Evolutionary conservation across 2,797 vertebrate species (phyloP).

Genomic region (Austrolebias charrua): DNA sequence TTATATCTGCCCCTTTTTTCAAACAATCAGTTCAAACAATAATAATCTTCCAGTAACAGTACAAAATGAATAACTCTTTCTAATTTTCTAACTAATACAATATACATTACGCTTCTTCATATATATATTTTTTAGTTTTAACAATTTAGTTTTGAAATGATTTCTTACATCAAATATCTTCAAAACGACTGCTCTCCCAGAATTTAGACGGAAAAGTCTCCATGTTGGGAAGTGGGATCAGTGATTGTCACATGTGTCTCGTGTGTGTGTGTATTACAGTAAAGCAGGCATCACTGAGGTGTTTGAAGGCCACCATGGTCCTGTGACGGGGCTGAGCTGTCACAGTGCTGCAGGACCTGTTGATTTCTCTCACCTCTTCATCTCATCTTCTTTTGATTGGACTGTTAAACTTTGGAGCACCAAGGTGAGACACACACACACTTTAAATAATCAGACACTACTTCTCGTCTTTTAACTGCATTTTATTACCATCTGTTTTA

Average conservation of each 20-base stretch:
- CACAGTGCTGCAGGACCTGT: constrained; percentile 93
- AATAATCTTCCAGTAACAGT: too few species aligned
- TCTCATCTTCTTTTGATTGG: constrained; percentile 99
- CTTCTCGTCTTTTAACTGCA: neutral
- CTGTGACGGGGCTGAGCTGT: constrained; percentile 96
- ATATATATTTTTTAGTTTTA: too few species aligned
- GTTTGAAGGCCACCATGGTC: constrained; percentile 98
- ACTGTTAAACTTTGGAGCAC: constrained; percentile 99
- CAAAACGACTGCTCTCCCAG: neutral
- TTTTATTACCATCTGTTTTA: neutral
- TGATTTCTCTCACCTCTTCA: constrained; percentile 98
- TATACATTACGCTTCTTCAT: too few species aligned
- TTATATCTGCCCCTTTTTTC: too few species aligned
- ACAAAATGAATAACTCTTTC: too few species aligned
- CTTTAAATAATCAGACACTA: too few species aligned
- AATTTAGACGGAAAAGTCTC: neutral
- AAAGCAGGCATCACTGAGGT: constrained; percentile 99
- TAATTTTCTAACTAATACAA: too few species aligned
- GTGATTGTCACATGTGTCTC: neutral
- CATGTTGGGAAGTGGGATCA: neutral
- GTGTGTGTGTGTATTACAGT: constrained; percentile 73
- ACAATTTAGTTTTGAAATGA: too few species aligned
- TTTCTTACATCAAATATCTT: neutral
- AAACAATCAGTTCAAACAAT: too few species aligned
- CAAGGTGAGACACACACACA: constrained; percentile 81